Evolutionary conservation across 2,888 invertebrate genomes (phyloP).

Genomic region (Agrochola lota): DNA sequence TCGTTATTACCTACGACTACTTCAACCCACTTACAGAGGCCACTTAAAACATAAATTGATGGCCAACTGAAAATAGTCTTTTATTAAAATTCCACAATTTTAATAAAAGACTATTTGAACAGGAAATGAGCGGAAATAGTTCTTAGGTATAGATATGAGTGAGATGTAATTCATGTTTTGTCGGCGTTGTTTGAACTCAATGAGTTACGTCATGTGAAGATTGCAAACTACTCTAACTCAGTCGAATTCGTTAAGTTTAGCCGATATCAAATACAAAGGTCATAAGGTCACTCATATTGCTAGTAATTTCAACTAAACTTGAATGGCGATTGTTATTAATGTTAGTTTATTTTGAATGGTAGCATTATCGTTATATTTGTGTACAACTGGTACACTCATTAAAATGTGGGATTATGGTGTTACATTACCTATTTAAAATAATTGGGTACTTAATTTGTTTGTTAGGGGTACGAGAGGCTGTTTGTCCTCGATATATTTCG

Average conservation of each 20-base stretch:
- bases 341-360: conserved; percentile 64
- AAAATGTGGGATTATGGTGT: conserved; percentile 53
- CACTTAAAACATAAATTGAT: conserved; percentile 44
- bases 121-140: conserved; percentile 59
- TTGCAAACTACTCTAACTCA: conserved; percentile 69
- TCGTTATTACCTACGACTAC: conserved; percentile 8
- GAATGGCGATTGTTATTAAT: conserved; percentile 68
- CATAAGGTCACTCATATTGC: conserved; percentile 74
- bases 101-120: too few relatives aligned
- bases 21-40: conserved; percentile 19
- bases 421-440: conserved; percentile 41
- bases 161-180: conserved; percentile 42
- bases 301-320: conserved; percentile 68
- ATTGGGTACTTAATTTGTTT: conserved; percentile 52
- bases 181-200: conserved; percentile 72
- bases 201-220: conserved; percentile 68
- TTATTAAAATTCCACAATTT: too few relatives aligned
- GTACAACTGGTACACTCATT: conserved; percentile 59
- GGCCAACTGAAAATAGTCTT: conserved; percentile 53
- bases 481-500: conserved; percentile 22
- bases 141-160: conserved; percentile 36
- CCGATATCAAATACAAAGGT: conserved; percentile 69
- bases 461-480: conserved; percentile 1
- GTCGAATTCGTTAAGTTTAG: conserved; percentile 72
- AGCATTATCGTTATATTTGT: conserved; percentile 59